A percentile compares a stretch with the other conserved stretches of the same genome.
These are phyloP conservation scores for Apogon talboti DNA, from an alignment of 2,797 vertebrate species.

Conservation along the genomic window DNA sequence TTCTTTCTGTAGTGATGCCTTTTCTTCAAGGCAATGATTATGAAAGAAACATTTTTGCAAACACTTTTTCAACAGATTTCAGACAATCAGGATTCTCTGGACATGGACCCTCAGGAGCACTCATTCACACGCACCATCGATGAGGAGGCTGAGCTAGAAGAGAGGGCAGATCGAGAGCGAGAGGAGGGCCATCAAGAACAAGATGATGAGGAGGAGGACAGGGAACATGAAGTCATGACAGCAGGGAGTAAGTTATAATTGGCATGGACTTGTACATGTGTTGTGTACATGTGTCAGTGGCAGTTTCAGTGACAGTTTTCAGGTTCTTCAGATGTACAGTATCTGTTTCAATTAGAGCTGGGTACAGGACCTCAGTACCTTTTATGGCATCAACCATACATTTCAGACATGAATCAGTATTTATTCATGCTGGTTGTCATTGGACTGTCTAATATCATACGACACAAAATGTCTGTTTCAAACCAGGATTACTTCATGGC, in stretches of 20 bases:
- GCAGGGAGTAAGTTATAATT: slow-evolving; percentile 91
- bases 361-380: too few species aligned
- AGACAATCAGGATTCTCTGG: slow-evolving; percentile 93
- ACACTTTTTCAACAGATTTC: slow-evolving; percentile 82
- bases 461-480: too few species aligned
- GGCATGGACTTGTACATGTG: background rate
- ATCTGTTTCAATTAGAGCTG: too few species aligned
- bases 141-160: slow-evolving; percentile 96
- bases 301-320: too few species aligned
- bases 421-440: too few species aligned
- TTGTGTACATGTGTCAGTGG: background rate
- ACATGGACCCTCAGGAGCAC: slow-evolving; percentile 92
- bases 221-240: slow-evolving; percentile 97
- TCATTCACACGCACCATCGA: slow-evolving; percentile 97
- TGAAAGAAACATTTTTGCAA: background rate
- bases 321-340: too few species aligned
- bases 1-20: background rate
- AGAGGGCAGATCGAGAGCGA: slow-evolving; percentile 91
- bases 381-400: too few species aligned
- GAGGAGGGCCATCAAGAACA: slow-evolving; percentile 95
- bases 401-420: too few species aligned
- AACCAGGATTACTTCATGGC: too few species aligned
- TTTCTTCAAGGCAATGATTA: background rate
- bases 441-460: too few species aligned
- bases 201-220: slow-evolving; percentile 94